phyloP scores from a whole-genome alignment of 1,140 invertebrate species.

The Neocloeon triangulifer region DNA sequence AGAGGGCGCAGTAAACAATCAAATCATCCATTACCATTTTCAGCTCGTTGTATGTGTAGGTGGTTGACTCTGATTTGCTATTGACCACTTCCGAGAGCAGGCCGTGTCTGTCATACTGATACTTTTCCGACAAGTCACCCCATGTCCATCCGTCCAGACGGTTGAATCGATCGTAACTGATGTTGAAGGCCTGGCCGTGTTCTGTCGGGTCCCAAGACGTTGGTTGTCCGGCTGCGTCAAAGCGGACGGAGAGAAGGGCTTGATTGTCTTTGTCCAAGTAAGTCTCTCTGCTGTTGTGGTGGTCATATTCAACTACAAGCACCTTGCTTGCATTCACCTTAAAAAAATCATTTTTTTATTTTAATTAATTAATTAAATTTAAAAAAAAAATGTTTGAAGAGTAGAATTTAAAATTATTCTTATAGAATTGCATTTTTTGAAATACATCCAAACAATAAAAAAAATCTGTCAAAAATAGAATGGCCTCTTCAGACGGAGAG shows the following conservation, averaged over 20 bases:
- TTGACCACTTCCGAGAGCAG: conserved; percentile 61
- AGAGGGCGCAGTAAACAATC: too few species aligned
- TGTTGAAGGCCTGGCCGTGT: conserved; percentile 45
- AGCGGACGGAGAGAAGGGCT: conserved; percentile 62
- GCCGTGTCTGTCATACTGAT: conserved; percentile 69
- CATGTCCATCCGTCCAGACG: conserved; percentile 79
- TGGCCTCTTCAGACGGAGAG: too few species aligned
- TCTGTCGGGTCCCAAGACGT: conserved; percentile 49
- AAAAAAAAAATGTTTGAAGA: too few species aligned
- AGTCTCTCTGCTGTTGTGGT: conserved; percentile 64
- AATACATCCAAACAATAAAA: too few species aligned
- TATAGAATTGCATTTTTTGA: too few species aligned
- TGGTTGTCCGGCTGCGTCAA: conserved; percentile 67
- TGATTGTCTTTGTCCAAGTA: conserved; percentile 65
- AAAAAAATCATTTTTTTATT: too few species aligned
- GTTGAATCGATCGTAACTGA: conserved; percentile 80
- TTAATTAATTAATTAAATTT: too few species aligned
- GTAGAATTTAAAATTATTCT: too few species aligned
- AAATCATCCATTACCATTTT: conserved; percentile 29
- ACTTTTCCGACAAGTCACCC: conserved; percentile 63
- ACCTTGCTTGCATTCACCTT: conserved; percentile 57
- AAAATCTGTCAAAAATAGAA: too few species aligned
- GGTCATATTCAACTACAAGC: conserved; percentile 75
- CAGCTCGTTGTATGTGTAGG: conserved; percentile 59
- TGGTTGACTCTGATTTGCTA: conserved; percentile 51